Evolutionary conservation across 1,140 invertebrate species (phyloP), one percentile per base, ranked within the genome.

Genomic region (Drosophila albomicans): DNA sequence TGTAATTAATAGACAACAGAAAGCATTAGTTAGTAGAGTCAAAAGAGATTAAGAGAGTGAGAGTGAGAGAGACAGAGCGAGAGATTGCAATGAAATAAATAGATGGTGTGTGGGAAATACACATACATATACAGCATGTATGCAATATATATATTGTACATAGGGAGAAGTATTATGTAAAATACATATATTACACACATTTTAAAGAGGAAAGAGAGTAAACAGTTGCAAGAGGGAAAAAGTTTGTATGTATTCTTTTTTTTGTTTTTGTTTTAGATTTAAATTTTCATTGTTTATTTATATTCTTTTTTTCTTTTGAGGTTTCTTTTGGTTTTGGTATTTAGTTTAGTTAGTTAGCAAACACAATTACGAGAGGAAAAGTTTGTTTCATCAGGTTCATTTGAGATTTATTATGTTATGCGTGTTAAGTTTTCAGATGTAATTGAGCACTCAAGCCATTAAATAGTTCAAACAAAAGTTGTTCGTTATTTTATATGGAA

Each of bases 81-180:
- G 71, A 45, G 63, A 67, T 25, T 58, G 70, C 38, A 13, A 73
- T 58, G 25, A 57, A 56, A 59, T 62, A 64, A 28, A 15, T 35
- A 65, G 54, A 69, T 28, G 38, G 84, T 82, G 73, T 63, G 45
- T 67, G 70, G 63, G 51, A 88, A 89, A 89, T 89, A 89, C 85
- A 89, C 85, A 89, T 89, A 89, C 86, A 89, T 89, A 89, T 72
- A 78, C 85, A 85, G 85, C 79, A 86, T 76, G 68, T 80, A 67
- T 79, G 85, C 75, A 76, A 11, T 81, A 81, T 81, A 89, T 89
- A 89, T 85, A 89, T 89, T 79, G 77, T 56, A 81, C 81, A 88
- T 61, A 75, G 13, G 41, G 32, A 32, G 13, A 16, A 11, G 32
- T 16, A 72, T 62, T 51, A 52, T 81, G 75, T 89, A 71, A 85